phyloP scores from a whole-genome alignment of 2,113 vertebrate genomes.

The Brachypteracias leptosomus region DNA sequence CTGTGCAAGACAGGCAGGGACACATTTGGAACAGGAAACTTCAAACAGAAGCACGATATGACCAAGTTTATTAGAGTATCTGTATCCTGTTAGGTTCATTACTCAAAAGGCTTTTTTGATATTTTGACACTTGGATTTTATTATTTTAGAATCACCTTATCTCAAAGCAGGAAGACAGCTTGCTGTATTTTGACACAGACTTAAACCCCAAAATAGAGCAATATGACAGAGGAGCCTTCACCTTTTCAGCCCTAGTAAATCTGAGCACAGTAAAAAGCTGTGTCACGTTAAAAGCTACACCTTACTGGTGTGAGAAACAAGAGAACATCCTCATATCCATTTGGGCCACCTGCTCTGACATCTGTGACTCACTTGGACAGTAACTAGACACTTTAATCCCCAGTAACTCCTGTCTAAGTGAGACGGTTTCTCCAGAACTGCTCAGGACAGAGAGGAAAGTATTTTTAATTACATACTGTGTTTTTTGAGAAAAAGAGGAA shows the following conservation, averaged over 20 bases:
- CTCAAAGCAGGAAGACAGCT: not conserved
- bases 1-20: not conserved
- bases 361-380: not conserved
- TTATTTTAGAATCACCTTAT: not conserved
- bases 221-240: not conserved
- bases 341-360: not conserved
- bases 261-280: not conserved
- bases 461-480: not conserved
- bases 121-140: not conserved
- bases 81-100: not conserved
- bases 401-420: not conserved
- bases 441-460: not conserved
- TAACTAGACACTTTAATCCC: not conserved
- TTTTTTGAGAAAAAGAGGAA: not conserved
- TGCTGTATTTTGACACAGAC: not conserved
- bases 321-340: not conserved
- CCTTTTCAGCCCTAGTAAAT: not conserved
- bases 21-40: not conserved
- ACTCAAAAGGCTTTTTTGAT: not conserved
- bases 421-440: not conserved
- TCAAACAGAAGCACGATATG: not conserved
- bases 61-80: not conserved
- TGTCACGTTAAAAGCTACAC: not conserved
- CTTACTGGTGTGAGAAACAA: not conserved
- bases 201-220: not conserved